Percentiles rank a stretch among this genome's conserved stretches.
phyloP scores from a whole-genome alignment of 2,113 vertebrate genomes.

The Trematomus loennbergii region DNA sequence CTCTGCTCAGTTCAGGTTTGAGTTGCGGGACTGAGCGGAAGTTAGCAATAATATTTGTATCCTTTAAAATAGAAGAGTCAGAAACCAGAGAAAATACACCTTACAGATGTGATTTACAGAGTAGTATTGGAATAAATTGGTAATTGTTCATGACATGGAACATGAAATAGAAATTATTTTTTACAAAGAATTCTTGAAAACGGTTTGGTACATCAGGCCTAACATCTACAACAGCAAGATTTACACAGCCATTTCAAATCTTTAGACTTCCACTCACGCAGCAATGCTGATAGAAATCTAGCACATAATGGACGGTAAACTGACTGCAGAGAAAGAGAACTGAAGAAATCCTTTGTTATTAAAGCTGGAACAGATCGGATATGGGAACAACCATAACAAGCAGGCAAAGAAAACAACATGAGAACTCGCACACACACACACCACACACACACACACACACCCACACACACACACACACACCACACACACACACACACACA shows the following conservation, averaged over 20 bases:
- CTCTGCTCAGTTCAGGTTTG: slow-evolving; percentile 30
- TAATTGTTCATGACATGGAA: neutral
- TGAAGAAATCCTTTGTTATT: slow-evolving; percentile 62
- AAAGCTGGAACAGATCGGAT: slow-evolving; percentile 62
- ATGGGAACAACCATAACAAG: slow-evolving; percentile 61
- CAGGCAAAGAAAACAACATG: slow-evolving; percentile 56
- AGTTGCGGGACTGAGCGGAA: slow-evolving; percentile 16
- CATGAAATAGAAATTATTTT: neutral
- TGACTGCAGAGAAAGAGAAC: slow-evolving; percentile 31
- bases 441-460: slow-evolving; percentile 3
- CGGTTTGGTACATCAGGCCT: neutral
- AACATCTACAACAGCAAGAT: neutral
- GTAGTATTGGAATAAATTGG: neutral
- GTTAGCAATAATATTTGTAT: slow-evolving; percentile 48
- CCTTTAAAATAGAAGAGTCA: slow-evolving; percentile 25
- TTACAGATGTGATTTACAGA: neutral
- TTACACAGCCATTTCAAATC: neutral
- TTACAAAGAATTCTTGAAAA: neutral
- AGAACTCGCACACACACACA: slow-evolving; percentile 22
- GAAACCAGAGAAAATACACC: neutral
- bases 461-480: slow-evolving; percentile 7
- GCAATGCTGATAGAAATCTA: slow-evolving; percentile 36
- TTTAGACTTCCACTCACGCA: slow-evolving; percentile 31
- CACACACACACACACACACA: slow-evolving; percentile 11
- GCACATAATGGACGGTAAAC: slow-evolving; percentile 42